A percentile compares a stretch with the other conserved stretches of the same genome.
These are phyloP conservation scores for Kuschelorhynchus macadamiae DNA, from an alignment of 2,888 invertebrate species.

Conservation along the genomic window DNA sequence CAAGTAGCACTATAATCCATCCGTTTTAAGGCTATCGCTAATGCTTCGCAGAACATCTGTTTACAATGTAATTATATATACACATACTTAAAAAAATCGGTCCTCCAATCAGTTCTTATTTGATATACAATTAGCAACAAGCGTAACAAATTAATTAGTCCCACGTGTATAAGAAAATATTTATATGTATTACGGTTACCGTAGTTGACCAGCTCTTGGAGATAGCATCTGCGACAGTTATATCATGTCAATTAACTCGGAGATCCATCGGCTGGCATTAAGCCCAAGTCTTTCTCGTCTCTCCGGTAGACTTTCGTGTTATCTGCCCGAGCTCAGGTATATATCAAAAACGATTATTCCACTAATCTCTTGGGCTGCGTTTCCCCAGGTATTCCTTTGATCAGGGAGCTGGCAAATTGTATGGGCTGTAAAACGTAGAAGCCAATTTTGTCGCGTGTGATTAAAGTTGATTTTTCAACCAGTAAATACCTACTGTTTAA, in stretches of 20 bases:
- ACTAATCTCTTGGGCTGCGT: slow-evolving; percentile 30
- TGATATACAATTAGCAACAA: slow-evolving; percentile 22
- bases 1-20: not conserved
- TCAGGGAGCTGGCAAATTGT: slow-evolving; percentile 22
- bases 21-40: too few relatives aligned
- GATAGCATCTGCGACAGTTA: slow-evolving; percentile 59
- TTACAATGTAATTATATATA: too few relatives aligned
- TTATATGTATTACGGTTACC: slow-evolving; percentile 60
- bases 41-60: too few relatives aligned
- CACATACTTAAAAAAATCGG: too few relatives aligned
- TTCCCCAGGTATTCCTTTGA: slow-evolving; percentile 8
- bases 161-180: slow-evolving; percentile 59
- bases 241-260: slow-evolving; percentile 57
- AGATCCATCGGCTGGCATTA: slow-evolving; percentile 39
- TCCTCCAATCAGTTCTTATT: slow-evolving; percentile 1
- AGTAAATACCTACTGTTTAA: slow-evolving; percentile 29
- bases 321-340: slow-evolving; percentile 29
- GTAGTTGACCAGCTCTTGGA: slow-evolving; percentile 53
- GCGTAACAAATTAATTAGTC: slow-evolving; percentile 54
- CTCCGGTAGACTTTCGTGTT: slow-evolving; percentile 39
- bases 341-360: slow-evolving; percentile 46
- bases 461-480: slow-evolving; percentile 23
- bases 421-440: slow-evolving; percentile 13
- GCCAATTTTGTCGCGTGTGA: slow-evolving; percentile 24
- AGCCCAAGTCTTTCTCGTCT: slow-evolving; percentile 15